Evolutionary conservation across 2,888 invertebrate genomes (phyloP).

Genomic region (Ormyrus rosae): DNA sequence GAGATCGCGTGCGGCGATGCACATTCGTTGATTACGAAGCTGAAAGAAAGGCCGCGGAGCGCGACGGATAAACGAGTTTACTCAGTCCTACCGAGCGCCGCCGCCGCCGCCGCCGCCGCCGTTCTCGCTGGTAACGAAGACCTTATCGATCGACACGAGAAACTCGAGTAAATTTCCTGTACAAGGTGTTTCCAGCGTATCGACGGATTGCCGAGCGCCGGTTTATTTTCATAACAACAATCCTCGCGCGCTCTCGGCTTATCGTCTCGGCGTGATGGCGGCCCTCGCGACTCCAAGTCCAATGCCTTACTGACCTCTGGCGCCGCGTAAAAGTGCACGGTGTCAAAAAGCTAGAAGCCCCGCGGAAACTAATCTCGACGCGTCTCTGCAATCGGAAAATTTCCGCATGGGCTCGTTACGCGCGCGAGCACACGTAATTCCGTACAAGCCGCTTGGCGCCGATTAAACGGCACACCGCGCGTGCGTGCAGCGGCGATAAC

Average conservation of each 20-base stretch:
- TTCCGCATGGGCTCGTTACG: background rate
- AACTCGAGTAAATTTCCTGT: slow-evolving; percentile 47
- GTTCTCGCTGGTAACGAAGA: slow-evolving; percentile 22
- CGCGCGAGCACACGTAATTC: slow-evolving; percentile 12
- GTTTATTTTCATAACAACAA: slow-evolving; percentile 49
- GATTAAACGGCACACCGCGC: background rate
- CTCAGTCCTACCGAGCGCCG: slow-evolving; percentile 2
- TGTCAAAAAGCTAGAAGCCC: no score
- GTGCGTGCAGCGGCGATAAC: no score
- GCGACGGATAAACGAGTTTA: slow-evolving; percentile 49
- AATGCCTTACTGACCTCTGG: background rate
- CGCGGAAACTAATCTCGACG: background rate
- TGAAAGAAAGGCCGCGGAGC: slow-evolving; percentile 35
- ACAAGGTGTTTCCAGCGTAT: slow-evolving; percentile 42
- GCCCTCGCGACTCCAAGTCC: slow-evolving; percentile 13
- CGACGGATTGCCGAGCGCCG: slow-evolving; percentile 31
- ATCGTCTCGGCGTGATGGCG: slow-evolving; percentile 16
- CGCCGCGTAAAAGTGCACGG: background rate
- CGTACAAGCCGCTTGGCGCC: slow-evolving; percentile 26
- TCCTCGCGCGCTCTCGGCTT: slow-evolving; percentile 17
- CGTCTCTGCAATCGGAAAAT: slow-evolving; percentile 1
- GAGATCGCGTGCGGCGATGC: slow-evolving; percentile 5
- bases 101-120: background rate
- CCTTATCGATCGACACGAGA: slow-evolving; percentile 49
- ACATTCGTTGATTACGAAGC: slow-evolving; percentile 46